phyloP scores from a whole-genome alignment of 2,113 vertebrate species.

The Phalacrocorax brasilianus region DNA sequence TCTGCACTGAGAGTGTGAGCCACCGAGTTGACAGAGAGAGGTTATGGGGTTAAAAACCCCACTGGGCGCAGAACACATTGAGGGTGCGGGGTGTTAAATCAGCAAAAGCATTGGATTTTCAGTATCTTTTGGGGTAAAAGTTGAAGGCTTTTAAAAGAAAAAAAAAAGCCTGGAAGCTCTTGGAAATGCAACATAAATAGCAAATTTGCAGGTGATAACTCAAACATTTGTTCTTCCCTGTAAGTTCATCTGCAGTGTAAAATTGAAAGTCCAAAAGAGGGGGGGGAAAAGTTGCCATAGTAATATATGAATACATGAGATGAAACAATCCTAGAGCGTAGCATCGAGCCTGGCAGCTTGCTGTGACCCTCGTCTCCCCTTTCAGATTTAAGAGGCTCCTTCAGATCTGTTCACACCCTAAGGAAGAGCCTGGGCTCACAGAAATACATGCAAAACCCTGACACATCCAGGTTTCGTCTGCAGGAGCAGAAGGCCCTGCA shows the following conservation, averaged over 20 bases:
- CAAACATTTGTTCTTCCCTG: background rate
- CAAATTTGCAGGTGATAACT: background rate
- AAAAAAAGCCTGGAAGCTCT: background rate
- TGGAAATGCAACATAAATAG: background rate
- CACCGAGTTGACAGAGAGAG: background rate
- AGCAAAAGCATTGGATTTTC: background rate
- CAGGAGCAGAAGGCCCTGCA: background rate
- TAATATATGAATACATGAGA: background rate
- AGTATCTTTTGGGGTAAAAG: background rate
- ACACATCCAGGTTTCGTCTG: background rate
- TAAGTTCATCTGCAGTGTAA: background rate
- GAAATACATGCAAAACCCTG: rapidly evolving
- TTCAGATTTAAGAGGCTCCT: background rate
- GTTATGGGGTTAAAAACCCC: background rate
- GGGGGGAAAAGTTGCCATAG: background rate
- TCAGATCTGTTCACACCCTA: background rate
- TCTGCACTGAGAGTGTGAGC: background rate
- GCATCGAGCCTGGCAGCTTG: background rate
- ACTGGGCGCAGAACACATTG: background rate
- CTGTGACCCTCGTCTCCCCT: background rate
- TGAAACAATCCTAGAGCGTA: rapidly evolving
- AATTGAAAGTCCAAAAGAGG: background rate
- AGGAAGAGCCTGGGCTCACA: background rate
- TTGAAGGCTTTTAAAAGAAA: background rate
- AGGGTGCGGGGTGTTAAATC: background rate